Evolutionary conservation across 2,797 vertebrate genomes (phyloP).

Genomic region (Peromyscus aztecus): DNA sequence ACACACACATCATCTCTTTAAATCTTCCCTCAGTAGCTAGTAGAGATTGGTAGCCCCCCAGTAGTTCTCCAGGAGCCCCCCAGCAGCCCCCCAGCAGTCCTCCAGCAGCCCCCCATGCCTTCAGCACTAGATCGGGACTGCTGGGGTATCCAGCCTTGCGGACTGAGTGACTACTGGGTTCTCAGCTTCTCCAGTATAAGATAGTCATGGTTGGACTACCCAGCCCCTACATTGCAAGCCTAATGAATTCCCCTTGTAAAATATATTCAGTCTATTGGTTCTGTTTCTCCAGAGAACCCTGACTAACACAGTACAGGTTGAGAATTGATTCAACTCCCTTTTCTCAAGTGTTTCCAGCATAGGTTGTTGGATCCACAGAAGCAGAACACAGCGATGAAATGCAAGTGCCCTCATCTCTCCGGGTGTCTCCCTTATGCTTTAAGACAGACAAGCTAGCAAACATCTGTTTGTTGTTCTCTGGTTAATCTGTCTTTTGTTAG

Average conservation of each 20-base stretch:
- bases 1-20: background rate
- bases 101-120: background rate
- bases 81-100: background rate
- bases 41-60: background rate
- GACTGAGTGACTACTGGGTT: background rate
- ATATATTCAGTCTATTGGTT: background rate
- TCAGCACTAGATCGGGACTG: background rate
- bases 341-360: background rate
- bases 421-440: background rate
- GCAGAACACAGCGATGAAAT: background rate
- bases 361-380: background rate
- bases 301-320: background rate
- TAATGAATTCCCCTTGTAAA: background rate
- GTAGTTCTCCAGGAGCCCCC: background rate
- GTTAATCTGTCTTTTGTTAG: conserved; percentile 25
- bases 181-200: background rate
- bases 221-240: background rate
- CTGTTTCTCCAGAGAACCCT: background rate
- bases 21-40: background rate
- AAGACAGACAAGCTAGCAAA: background rate
- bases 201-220: background rate
- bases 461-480: conserved; percentile 36
- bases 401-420: background rate
- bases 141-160: background rate
- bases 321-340: background rate